A percentile compares a stretch with the other conserved stretches of the same genome.
phyloP scores from a whole-genome alignment of 2,113 vertebrate species.

The Pundamilia nyererei region DNA sequence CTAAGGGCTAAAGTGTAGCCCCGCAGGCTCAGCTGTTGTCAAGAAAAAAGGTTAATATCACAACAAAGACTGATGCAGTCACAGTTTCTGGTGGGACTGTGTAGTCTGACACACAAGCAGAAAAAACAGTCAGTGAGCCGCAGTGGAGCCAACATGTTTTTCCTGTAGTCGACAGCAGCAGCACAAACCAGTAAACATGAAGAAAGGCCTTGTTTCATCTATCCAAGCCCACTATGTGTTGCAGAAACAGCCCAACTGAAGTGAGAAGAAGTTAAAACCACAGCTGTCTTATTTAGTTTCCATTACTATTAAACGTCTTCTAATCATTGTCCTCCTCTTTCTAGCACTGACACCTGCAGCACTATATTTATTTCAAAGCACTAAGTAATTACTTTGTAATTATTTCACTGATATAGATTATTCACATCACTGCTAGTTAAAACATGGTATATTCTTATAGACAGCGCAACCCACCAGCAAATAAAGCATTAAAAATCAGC shows the following conservation, averaged over 20 bases:
- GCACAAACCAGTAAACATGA: not conserved
- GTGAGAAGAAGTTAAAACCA: not conserved
- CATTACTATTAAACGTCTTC: rapidly evolving
- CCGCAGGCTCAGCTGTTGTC: rapidly evolving
- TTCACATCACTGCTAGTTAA: not conserved
- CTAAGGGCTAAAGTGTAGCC: not conserved
- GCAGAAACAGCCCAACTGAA: not conserved
- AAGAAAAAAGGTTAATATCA: not conserved
- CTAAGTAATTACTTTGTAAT: not conserved
- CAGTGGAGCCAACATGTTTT: rapidly evolving
- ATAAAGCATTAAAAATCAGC: not conserved
- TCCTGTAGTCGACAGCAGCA: not conserved
- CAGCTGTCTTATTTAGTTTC: not conserved
- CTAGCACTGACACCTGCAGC: not conserved
- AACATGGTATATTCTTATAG: not conserved
- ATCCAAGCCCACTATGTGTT: not conserved
- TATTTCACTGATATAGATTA: not conserved
- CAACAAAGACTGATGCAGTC: not conserved
- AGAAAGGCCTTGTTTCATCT: rapidly evolving
- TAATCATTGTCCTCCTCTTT: rapidly evolving
- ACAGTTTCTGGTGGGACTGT: not conserved
- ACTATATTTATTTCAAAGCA: not conserved
- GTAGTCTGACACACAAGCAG: not conserved
- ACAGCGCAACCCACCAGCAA: not conserved
- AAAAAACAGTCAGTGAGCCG: rapidly evolving